Percentiles rank a stretch among this genome's conserved stretches.
phyloP scores from a whole-genome alignment of 2,888 invertebrate genomes.

The Rhagonycha lutea region DNA sequence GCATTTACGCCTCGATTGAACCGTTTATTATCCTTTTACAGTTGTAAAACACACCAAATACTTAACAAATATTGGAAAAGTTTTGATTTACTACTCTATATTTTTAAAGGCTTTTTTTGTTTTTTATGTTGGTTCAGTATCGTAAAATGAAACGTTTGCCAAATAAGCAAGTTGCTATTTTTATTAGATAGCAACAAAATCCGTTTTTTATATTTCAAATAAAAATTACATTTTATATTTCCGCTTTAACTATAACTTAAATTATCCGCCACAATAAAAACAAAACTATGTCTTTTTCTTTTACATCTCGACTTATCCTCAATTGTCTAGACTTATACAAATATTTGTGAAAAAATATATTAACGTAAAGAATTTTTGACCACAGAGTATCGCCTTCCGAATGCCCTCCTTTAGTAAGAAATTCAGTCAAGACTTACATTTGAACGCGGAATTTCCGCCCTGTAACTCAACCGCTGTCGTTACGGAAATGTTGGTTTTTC shows the following conservation, averaged over 20 bases:
- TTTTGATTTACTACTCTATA: constrained; percentile 21
- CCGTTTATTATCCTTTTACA: constrained; percentile 16
- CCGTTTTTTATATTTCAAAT: not conserved
- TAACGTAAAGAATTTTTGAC: no score
- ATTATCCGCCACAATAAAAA: not conserved
- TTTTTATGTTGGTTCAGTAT: constrained; percentile 18
- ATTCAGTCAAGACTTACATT: no score
- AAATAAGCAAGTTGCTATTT: constrained; percentile 22
- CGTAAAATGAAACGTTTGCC: constrained; percentile 22
- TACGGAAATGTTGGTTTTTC: no score
- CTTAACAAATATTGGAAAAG: constrained; percentile 29
- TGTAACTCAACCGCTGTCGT: no score
- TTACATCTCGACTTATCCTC: not conserved
- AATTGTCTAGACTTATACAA: not conserved
- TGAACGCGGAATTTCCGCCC: no score
- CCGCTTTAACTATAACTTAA: not conserved
- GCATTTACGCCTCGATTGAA: constrained; percentile 17
- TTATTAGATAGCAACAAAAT: constrained; percentile 7
- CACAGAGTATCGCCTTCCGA: no score
- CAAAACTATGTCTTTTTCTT: not conserved
- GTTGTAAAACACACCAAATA: constrained; percentile 22
- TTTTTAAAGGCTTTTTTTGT: constrained; percentile 12
- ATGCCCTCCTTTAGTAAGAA: no score
- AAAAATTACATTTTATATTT: not conserved
- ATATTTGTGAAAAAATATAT: not conserved